Evolutionary conservation across 2,113 vertebrate genomes (phyloP).

Genomic region (Prolemur simus): DNA sequence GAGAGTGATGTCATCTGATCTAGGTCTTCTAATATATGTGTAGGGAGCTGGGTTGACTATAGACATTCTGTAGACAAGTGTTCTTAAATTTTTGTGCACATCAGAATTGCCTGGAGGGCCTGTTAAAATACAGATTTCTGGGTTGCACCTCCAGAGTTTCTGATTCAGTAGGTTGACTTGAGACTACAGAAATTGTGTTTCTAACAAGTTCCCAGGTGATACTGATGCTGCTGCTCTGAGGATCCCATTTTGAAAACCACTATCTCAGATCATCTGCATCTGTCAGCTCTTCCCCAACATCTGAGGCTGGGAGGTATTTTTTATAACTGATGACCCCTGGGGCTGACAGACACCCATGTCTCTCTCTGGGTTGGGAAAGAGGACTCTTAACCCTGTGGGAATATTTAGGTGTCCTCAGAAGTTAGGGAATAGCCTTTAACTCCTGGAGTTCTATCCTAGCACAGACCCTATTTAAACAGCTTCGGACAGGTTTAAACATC

Average conservation of each 20-base stretch:
- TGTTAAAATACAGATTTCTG: neutral
- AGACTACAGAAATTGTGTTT: slow-evolving; percentile 10
- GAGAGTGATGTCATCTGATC: neutral
- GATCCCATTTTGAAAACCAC: neutral
- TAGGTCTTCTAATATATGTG: neutral
- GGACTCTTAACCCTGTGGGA: neutral
- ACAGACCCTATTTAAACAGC: slow-evolving; percentile 69
- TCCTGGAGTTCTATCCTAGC: slow-evolving; percentile 30
- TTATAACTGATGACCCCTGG: neutral
- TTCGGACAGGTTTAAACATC: slow-evolving; percentile 76
- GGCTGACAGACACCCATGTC: neutral
- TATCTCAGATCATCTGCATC: neutral
- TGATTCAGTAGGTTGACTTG: neutral
- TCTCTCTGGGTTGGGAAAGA: neutral
- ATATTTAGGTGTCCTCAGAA: neutral
- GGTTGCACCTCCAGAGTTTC: neutral
- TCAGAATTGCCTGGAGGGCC: neutral
- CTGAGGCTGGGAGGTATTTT: slow-evolving; percentile 11
- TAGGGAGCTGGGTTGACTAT: neutral
- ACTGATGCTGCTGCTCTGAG: neutral
- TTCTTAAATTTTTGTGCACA: slow-evolving; percentile 18
- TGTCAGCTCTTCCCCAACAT: neutral
- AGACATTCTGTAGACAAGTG: neutral
- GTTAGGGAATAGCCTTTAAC: neutral
- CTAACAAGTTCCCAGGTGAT: neutral